Evolutionary conservation across 2,888 invertebrate genomes (phyloP), one percentile per base, ranked within the genome.

Genomic region (Dastarcus helophoroides): DNA sequence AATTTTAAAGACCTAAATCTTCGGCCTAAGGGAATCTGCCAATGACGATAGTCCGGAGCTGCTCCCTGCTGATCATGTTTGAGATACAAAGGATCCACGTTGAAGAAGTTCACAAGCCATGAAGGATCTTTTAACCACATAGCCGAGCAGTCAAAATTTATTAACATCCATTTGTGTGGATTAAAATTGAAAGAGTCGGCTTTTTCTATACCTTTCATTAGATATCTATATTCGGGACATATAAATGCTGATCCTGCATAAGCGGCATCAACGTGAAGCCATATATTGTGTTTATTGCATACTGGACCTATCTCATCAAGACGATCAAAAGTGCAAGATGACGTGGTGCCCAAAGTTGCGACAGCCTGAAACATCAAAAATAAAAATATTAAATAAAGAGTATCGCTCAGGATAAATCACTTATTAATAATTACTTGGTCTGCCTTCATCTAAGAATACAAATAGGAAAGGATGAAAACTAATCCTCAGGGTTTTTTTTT

Each of bases 81-180:
- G 38, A 98, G 66, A 53, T 98, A 98, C 0, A 95, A 66, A 0
- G 97, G 97, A 62, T 98, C 95, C 0, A 98, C 95, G 45, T 93
- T 95, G 60, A 98, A 88, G 0, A 97, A 94, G 49, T 91, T 83
- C 0, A 94, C 84, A 32, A 98, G 73, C 69, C 86, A 84, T 27
- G 79, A 73, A 39, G 88, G 86, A 52, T 88, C 77, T 51, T 85
- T 88, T 3, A 89, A 66, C 97, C 97, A 98, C 85, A 98, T 83
- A 1, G 95, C 81, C 7, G 97, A 97, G 56, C 97, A 98, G 62
- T 98, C 98, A 50, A 97, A 98, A 61, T 93, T 97, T n/a, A 97
- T 90, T 43, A 97, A 62, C 75, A 98, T 67, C 97, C 97, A 99
- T 63, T 99, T 98, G 62, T 97, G 97, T 0, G 98, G 97, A 58